Evolutionary conservation across 2,888 invertebrate genomes (phyloP).

Genomic region (Meteorus colon): DNA sequence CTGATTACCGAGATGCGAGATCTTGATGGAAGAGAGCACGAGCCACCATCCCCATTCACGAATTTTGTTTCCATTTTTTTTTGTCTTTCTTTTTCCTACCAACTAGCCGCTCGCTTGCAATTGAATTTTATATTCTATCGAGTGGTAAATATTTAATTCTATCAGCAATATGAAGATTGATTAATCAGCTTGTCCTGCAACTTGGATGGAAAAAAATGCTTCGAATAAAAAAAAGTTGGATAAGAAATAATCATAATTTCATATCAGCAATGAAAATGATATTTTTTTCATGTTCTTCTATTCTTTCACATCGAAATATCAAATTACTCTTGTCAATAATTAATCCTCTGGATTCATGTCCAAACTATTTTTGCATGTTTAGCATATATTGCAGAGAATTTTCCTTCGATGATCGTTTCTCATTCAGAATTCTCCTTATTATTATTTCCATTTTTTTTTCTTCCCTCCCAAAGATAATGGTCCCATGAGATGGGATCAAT

Average conservation of each 20-base stretch:
- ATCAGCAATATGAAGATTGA: neutral
- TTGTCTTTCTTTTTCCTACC: neutral
- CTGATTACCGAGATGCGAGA: constrained; percentile 65
- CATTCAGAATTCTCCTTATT: neutral
- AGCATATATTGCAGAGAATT: neutral
- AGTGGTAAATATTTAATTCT: neutral
- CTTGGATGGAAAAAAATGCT: too few species aligned
- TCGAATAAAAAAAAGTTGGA: too few species aligned
- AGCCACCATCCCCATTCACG: constrained; percentile 26
- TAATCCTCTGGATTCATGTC: too few species aligned
- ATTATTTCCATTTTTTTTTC: constrained; percentile 5
- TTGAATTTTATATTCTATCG: constrained; percentile 23
- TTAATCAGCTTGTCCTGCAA: neutral
- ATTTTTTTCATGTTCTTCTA: too few species aligned
- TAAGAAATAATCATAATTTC: too few species aligned
- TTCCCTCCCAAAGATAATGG: constrained; percentile 14
- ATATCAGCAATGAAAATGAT: too few species aligned
- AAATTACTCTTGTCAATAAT: too few species aligned
- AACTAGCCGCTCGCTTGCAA: neutral
- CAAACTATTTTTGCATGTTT: neutral
- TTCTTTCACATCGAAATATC: too few species aligned
- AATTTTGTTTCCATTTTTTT: constrained; percentile 7
- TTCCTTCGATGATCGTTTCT: neutral
- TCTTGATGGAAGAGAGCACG: constrained; percentile 57
- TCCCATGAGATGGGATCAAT: constrained; percentile 22